Base-by-base conservation (phyloP, 1,140 invertebrate species). In the Habropoda laboriosa region DNA sequence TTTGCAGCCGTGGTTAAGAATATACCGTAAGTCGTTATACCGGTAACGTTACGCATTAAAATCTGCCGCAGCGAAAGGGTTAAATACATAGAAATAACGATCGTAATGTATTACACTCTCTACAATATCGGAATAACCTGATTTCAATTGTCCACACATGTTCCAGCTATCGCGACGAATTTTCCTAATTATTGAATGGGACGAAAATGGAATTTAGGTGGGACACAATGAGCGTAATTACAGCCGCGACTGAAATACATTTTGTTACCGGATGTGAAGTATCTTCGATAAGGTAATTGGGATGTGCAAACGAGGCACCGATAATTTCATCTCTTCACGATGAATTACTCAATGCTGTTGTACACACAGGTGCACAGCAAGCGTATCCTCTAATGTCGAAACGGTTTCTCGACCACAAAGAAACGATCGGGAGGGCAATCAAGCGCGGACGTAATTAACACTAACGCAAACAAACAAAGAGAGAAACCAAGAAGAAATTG, bases 371-470 rank as follows among this genome's bases (percentile, higher is more conserved):
- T 18, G 16, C 24, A 18, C 2, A 38, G n/a, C 24, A 3, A 24
- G 13, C 12, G 2, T 27, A 30, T 24, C 8, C 12, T 42, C 16
- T 4, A 21, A 27, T 27, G 6, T 18, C 21, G 3, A n/a, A n/a
- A n/a, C 40, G 24, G 13, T 24, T 24, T 8, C 13, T 30, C 16
- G n/a, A n/a, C n/a, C 1, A 1, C 47, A 8, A 32, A 13, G 47
- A 40, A 63, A 24, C 8, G 21, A 18, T 35, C 24, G 12, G 18
- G 16, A 27, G 40, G 53, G 30, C 35, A 30, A 66, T 64, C 24
- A n/a, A 66, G 35, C 35, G 6, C 3, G 5, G 18, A 24, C 21
- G 32, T 53, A 60, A 71, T 73, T 82, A 79, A 79, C 55, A 68
- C 21, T n/a, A 47, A 64, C 40, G 35, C 38, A 67, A 42, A 21